Percentiles rank a stretch among this genome's conserved stretches.
These are phyloP conservation scores for Auanema freiburgensis DNA, from an alignment of 2,888 invertebrate species.

Conservation along the genomic window DNA sequence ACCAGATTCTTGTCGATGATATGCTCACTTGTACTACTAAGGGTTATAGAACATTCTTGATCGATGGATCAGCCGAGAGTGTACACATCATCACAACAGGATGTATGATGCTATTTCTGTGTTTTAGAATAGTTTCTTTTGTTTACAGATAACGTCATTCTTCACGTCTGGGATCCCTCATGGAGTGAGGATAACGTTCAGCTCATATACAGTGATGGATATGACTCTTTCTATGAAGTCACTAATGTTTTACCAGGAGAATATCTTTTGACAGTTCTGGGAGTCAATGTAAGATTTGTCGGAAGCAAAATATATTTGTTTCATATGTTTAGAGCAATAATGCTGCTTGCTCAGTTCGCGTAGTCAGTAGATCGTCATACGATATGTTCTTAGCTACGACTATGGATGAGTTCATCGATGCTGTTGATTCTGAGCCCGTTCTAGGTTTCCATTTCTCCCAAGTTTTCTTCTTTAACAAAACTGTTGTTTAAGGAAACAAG, in stretches of 20 bases:
- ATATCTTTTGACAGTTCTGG: constrained; percentile 31
- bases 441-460: constrained; percentile 19
- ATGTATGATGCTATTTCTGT: constrained; percentile 17
- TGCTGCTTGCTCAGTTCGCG: constrained; percentile 41
- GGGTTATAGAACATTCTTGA: constrained; percentile 40
- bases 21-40: constrained; percentile 21
- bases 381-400: constrained; percentile 43
- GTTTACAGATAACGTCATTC: constrained; percentile 29
- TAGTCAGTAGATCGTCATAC: constrained; percentile 46
- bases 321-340: too few species aligned
- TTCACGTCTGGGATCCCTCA: constrained; percentile 46
- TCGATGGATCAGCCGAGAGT: constrained; percentile 40
- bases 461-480: neutral
- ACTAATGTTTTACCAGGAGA: constrained; percentile 37
- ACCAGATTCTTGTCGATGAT: constrained; percentile 41
- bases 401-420: constrained; percentile 16
- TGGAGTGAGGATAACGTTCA: constrained; percentile 24
- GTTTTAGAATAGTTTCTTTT: neutral
- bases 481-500: constrained; percentile 32
- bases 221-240: constrained; percentile 27
- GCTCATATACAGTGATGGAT: constrained; percentile 20
- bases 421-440: constrained; percentile 33
- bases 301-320: too few species aligned
- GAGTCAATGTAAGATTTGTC: constrained; percentile 16
- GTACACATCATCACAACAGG: constrained; percentile 48